These are phyloP conservation scores for Willowsia nigromaculata DNA, from an alignment of 2,888 invertebrate genomes.

Conservation along the genomic window DNA sequence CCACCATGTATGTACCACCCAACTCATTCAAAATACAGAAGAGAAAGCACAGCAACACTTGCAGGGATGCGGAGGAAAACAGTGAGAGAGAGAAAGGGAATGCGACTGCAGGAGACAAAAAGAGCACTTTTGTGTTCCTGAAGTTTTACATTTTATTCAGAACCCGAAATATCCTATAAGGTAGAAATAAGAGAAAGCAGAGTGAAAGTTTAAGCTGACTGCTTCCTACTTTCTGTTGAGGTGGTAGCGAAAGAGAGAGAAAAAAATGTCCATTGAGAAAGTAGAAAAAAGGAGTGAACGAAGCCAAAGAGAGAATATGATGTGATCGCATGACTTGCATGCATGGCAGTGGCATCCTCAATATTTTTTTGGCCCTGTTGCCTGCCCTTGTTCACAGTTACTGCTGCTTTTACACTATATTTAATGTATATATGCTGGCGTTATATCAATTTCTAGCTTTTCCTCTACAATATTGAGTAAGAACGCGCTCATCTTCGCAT, in stretches of 20 bases:
- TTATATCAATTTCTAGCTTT: too few species aligned
- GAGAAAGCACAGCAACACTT: slow-evolving; percentile 30
- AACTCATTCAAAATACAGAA: background rate
- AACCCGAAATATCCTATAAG: too few species aligned
- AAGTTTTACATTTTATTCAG: too few species aligned
- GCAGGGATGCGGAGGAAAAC: slow-evolving; percentile 39
- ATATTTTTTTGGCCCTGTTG: slow-evolving; percentile 49
- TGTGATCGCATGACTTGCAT: too few species aligned
- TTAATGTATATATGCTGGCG: background rate
- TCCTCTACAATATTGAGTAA: background rate
- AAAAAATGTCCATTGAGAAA: background rate
- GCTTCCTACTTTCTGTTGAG: background rate
- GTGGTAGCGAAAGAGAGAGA: background rate
- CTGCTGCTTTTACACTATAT: background rate
- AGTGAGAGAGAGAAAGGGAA: background rate
- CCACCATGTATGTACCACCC: too few species aligned
- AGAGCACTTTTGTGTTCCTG: background rate
- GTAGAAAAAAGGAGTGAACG: too few species aligned
- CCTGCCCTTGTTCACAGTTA: background rate
- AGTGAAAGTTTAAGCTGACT: background rate
- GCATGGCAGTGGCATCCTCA: background rate
- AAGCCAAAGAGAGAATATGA: too few species aligned
- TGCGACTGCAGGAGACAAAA: background rate
- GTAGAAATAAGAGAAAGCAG: background rate
- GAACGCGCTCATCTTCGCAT: background rate